Percentiles rank a stretch among this genome's conserved stretches.
Evolutionary conservation across 1,140 invertebrate species (phyloP).

Genomic region (Drosophila nasuta): DNA sequence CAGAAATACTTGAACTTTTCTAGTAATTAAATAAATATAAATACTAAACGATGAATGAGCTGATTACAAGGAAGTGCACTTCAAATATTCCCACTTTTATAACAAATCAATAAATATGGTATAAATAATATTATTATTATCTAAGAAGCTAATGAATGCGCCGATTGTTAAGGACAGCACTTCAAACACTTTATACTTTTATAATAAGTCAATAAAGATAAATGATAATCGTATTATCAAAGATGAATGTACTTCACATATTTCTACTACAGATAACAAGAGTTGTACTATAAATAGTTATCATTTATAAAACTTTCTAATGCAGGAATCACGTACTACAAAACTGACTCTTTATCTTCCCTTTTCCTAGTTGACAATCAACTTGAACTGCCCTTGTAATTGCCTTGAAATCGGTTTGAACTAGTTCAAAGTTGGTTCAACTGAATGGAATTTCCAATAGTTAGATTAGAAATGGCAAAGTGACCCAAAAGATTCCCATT

Average conservation of each 20-base stretch:
- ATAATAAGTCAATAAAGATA: no score
- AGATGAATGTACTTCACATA: neutral
- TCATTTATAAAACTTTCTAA: neutral
- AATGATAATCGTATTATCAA: no score
- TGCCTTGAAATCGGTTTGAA: neutral
- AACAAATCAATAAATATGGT: no score
- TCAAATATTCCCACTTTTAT: no score
- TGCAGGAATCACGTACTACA: neutral
- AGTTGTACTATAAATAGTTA: neutral
- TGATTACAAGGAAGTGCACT: no score
- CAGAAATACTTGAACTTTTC: no score
- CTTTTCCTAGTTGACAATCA: neutral
- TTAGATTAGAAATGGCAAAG: neutral
- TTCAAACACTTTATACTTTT: no score
- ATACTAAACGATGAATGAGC: no score
- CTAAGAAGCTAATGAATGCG: no score
- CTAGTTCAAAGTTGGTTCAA: neutral
- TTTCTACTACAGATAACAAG: neutral
- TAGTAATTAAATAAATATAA: no score
- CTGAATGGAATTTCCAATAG: neutral
- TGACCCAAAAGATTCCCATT: neutral
- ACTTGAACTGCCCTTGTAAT: slow-evolving; percentile 3
- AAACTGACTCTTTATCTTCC: neutral
- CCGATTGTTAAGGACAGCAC: no score
- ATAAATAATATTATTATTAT: no score